These are phyloP conservation scores for Anthopleura xanthogrammica DNA, from an alignment of 92 coral and sea anemone species.

Conservation along the genomic window DNA sequence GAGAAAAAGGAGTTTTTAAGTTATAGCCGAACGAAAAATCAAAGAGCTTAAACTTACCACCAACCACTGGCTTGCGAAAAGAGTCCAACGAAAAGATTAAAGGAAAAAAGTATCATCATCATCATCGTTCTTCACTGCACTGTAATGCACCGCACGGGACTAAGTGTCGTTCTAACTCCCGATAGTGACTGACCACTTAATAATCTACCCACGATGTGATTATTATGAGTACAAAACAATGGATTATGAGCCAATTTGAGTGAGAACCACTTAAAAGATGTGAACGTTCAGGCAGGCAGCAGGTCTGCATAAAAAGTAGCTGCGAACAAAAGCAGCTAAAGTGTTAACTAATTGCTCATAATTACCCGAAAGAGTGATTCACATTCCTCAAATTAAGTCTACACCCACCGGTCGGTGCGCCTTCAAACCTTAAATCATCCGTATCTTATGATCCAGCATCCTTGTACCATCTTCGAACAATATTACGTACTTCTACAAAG, in stretches of 20 bases:
- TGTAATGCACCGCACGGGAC: slow-evolving; percentile 16
- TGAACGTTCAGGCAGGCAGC: slow-evolving; percentile 64
- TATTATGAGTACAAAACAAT: slow-evolving; percentile 75
- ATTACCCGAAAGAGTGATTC: slow-evolving; percentile 61
- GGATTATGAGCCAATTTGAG: slow-evolving; percentile 63
- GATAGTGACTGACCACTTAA: slow-evolving; percentile 47
- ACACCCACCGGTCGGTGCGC: slow-evolving; percentile 35
- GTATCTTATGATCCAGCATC: background rate
- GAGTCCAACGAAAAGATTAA: background rate
- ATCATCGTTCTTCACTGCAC: background rate
- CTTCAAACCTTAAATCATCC: slow-evolving; percentile 26
- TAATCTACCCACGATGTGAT: slow-evolving; percentile 57
- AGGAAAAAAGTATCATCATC: background rate
- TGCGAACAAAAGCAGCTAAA: slow-evolving; percentile 47
- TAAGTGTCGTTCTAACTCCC: slow-evolving; percentile 21
- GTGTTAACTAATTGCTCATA: slow-evolving; percentile 68
- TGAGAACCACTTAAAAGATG: slow-evolving; percentile 67
- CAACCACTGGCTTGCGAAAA: slow-evolving; percentile 42
- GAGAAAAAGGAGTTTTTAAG: background rate
- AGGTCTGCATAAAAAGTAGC: slow-evolving; percentile 71
- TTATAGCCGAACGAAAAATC: background rate
- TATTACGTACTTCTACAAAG: slow-evolving; percentile 14
- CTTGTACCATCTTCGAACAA: background rate
- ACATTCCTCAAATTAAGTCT: slow-evolving; percentile 57
- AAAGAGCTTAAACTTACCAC: slow-evolving; percentile 54